phyloP scores from a whole-genome alignment of 2,113 vertebrate genomes.

The Carassius carassius region DNA sequence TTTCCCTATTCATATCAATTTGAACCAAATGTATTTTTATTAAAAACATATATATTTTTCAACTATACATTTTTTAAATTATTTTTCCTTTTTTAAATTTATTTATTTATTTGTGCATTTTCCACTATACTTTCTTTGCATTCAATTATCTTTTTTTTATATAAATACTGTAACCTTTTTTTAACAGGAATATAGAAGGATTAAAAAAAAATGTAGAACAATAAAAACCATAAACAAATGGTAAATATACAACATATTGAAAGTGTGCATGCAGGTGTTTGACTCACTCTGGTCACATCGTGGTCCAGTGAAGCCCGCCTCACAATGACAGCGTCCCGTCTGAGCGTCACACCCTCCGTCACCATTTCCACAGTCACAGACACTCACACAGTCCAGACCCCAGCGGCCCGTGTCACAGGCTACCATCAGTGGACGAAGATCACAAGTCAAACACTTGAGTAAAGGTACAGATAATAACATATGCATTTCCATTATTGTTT shows the following conservation, averaged over 20 bases:
- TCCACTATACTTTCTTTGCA: not conserved
- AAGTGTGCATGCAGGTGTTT: not conserved
- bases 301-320: conserved; percentile 80
- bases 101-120: not conserved
- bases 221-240: not conserved
- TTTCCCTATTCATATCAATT: not conserved
- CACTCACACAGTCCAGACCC: conserved; percentile 78
- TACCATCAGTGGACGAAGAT: conserved; percentile 56
- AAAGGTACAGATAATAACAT: conserved; percentile 21
- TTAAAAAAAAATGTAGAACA: not conserved
- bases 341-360: conserved; percentile 78
- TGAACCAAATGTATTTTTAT: not conserved
- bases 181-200: not conserved
- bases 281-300: conserved; percentile 80
- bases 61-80: too few species aligned
- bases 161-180: not conserved
- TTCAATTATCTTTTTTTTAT: too few species aligned
- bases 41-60: too few species aligned
- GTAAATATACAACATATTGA: not conserved
- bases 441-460: too few species aligned
- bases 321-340: conserved; percentile 84
- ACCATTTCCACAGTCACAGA: conserved; percentile 82
- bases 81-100: not conserved
- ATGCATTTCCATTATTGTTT: not conserved
- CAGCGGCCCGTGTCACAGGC: conserved; percentile 84